Conservation (phyloP, 2,888 invertebrate species). For the Lochmaea crataegi region DNA sequence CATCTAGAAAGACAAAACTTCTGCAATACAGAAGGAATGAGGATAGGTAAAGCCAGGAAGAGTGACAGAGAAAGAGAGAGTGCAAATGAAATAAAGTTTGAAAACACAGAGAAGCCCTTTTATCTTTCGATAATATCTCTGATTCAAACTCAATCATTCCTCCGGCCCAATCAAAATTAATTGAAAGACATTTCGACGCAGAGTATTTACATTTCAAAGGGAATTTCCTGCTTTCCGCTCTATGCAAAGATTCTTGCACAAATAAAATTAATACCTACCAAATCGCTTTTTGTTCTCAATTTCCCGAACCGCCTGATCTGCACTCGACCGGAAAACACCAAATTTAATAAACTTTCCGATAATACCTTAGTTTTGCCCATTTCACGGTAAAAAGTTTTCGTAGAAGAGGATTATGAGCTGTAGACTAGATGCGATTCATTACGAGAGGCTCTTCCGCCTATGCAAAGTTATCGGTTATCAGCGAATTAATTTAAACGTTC, state of each 20-base stretch:
- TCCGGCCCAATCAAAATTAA: conserved; percentile 39
- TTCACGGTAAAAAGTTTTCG: background rate
- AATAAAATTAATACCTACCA: conserved; percentile 43
- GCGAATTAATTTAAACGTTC: too few species aligned
- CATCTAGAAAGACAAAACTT: conserved; percentile 40
- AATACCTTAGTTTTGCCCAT: conserved; percentile 6
- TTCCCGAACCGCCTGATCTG: conserved; percentile 15
- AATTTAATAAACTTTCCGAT: conserved; percentile 14
- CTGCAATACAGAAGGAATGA: conserved; percentile 34
- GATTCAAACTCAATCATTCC: conserved; percentile 41
- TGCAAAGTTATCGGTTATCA: too few species aligned
- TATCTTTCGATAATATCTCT: conserved; percentile 43
- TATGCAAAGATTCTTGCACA: conserved; percentile 34
- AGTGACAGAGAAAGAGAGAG: conserved; percentile 23
- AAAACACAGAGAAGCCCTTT: conserved; percentile 37
- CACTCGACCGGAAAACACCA: conserved; percentile 18
- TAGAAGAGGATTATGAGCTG: background rate
- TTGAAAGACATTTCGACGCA: conserved; percentile 40
- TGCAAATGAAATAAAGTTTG: conserved; percentile 41
- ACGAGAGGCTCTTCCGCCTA: background rate
- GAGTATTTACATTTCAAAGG: conserved; percentile 44
- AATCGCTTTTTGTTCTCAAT: conserved; percentile 38
- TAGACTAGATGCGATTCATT: background rate
- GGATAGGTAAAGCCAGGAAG: conserved; percentile 5
- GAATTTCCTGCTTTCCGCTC: conserved; percentile 34